Evolutionary conservation across 2,888 invertebrate genomes (phyloP).

Genomic region (Synergus gifuensis): DNA sequence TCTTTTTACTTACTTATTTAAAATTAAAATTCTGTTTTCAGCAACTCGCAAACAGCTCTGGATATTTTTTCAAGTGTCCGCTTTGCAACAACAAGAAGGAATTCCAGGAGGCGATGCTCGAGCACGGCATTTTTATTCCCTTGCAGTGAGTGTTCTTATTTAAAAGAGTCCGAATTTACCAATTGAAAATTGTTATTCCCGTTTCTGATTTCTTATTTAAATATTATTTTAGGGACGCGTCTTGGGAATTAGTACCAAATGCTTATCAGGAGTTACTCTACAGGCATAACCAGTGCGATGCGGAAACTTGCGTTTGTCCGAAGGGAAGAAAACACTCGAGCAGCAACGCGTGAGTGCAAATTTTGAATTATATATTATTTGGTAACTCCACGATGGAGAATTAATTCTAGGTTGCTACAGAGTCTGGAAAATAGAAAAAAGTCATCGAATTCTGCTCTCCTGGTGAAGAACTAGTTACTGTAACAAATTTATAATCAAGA

Average conservation of each 20-base stretch:
- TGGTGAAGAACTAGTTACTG: too few species aligned
- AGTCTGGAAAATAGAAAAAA: background rate
- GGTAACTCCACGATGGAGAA: background rate
- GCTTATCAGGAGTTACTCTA: constrained; percentile 87
- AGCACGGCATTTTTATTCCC: constrained; percentile 88
- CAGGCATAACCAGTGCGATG: constrained; percentile 82
- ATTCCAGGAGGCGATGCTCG: constrained; percentile 82
- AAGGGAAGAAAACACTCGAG: constrained; percentile 79
- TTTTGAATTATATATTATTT: background rate
- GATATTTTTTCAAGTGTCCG: constrained; percentile 92
- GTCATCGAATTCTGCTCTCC: background rate
- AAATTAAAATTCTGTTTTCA: constrained; percentile 70
- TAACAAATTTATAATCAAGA: too few species aligned
- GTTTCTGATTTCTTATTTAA: background rate
- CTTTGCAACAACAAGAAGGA: constrained; percentile 85
- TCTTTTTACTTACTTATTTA: background rate
- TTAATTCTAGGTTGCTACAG: background rate
- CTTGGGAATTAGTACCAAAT: constrained; percentile 89
- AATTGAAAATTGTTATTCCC: background rate
- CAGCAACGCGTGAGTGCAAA: constrained; percentile 73
- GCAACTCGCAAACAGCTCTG: constrained; percentile 86
- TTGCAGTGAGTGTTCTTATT: constrained; percentile 82
- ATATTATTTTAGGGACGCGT: constrained; percentile 83
- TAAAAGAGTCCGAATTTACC: background rate
- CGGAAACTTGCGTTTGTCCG: constrained; percentile 81